Evolutionary conservation across 2,888 invertebrate genomes (phyloP).

Genomic region (Xestia sexstrigata): DNA sequence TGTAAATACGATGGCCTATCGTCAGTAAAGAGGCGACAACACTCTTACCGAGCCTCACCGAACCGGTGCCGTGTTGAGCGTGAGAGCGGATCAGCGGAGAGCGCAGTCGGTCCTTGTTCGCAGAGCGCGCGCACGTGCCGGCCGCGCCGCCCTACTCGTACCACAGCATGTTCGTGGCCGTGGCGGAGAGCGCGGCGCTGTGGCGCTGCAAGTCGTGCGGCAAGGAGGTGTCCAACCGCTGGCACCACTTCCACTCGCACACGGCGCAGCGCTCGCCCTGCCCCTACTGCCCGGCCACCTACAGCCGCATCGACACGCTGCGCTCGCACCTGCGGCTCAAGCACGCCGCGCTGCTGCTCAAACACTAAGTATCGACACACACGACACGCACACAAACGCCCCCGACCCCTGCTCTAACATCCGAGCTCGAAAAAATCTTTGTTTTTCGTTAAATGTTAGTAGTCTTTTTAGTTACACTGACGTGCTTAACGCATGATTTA

Average conservation of each 20-base stretch:
- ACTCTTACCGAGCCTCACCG: slow-evolving; percentile 17
- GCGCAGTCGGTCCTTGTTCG: slow-evolving; percentile 70
- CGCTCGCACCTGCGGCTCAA: slow-evolving; percentile 95
- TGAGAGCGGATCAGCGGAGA: slow-evolving; percentile 53
- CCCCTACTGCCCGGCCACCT: slow-evolving; percentile 96
- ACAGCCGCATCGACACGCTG: slow-evolving; percentile 96
- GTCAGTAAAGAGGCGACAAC: slow-evolving; percentile 7
- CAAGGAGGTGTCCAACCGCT: slow-evolving; percentile 96
- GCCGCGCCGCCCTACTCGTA: slow-evolving; percentile 91
- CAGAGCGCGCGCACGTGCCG: slow-evolving; percentile 79
- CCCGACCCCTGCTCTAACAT: slow-evolving; percentile 66
- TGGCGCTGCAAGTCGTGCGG: slow-evolving; percentile 96
- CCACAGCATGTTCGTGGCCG: slow-evolving; percentile 96
- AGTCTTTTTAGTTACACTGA: slow-evolving; percentile 76
- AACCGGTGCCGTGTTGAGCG: slow-evolving; percentile 28
- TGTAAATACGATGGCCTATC: slow-evolving; percentile 35
- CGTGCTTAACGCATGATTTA: slow-evolving; percentile 75
- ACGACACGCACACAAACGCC: slow-evolving; percentile 61
- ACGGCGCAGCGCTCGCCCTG: slow-evolving; percentile 95
- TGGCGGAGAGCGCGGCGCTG: slow-evolving; percentile 93
- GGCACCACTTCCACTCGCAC: slow-evolving; percentile 97
- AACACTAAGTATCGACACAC: slow-evolving; percentile 77
- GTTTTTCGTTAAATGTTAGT: slow-evolving; percentile 66
- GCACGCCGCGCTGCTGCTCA: slow-evolving; percentile 91
- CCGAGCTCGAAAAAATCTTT: slow-evolving; percentile 39